Evolutionary conservation across 1,140 invertebrate genomes (phyloP).

Genomic region (Cotesia typhae): DNA sequence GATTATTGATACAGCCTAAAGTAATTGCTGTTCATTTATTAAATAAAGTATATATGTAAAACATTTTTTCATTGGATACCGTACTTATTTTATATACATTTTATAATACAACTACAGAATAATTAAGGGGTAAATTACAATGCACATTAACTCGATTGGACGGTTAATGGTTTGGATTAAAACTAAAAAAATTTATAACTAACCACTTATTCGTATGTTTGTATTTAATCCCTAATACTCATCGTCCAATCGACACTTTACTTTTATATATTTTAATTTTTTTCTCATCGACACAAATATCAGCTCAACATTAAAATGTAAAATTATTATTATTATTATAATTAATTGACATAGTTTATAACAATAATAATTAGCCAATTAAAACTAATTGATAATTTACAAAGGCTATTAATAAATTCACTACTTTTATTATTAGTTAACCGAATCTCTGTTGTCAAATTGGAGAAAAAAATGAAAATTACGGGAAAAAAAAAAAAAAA

Average conservation of each 20-base stretch:
- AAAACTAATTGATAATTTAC: neutral
- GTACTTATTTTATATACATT: slow-evolving; percentile 47
- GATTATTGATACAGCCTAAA: slow-evolving; percentile 13
- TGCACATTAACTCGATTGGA: slow-evolving; percentile 34
- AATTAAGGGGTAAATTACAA: slow-evolving; percentile 35
- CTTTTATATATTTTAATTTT: neutral
- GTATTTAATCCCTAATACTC: slow-evolving; percentile 5
- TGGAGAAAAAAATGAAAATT: slow-evolving; percentile 20
- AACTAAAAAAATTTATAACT: slow-evolving; percentile 3
- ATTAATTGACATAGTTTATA: neutral
- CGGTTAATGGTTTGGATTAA: slow-evolving; percentile 20
- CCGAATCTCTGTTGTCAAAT: slow-evolving; percentile 1
- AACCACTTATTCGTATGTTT: neutral
- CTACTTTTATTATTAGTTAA: neutral
- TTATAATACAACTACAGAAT: slow-evolving; percentile 40
- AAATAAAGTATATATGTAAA: slow-evolving; percentile 23
- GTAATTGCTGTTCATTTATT: slow-evolving; percentile 24
- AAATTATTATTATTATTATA: too few relatives aligned
- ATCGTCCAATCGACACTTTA: slow-evolving; percentile 16
- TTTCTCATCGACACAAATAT: neutral
- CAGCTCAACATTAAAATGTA: neutral
- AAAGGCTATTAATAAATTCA: neutral
- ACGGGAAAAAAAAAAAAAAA: neutral
- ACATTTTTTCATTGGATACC: slow-evolving; percentile 39
- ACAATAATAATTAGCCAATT: slow-evolving; percentile 9